Conservation (phyloP, 2,113 vertebrate genomes). For the Amphiprion ocellaris region DNA sequence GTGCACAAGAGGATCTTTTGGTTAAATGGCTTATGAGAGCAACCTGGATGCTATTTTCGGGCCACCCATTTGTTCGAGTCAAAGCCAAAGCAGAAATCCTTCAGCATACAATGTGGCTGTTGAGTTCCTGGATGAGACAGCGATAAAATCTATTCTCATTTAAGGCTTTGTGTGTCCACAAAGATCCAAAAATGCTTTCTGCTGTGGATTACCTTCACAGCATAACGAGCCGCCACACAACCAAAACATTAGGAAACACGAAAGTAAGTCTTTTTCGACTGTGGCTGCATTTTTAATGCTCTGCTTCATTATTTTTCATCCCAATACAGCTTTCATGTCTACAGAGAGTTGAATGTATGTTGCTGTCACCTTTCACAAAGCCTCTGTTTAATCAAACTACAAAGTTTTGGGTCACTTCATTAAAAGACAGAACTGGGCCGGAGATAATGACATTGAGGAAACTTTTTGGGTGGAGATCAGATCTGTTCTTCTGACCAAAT, state of each 20-base stretch:
- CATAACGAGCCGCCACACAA: conserved; percentile 41
- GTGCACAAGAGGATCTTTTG: conserved; percentile 33
- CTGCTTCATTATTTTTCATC: conserved; percentile 49
- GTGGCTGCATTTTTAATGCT: conserved; percentile 34
- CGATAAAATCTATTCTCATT: conserved; percentile 74
- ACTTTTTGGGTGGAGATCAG: conserved; percentile 58
- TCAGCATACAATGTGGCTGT: conserved; percentile 62
- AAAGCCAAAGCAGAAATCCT: conserved; percentile 58
- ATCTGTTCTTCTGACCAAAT: conserved; percentile 61
- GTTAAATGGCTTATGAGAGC: conserved; percentile 50
- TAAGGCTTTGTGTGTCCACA: conserved; percentile 48
- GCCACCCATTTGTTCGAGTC: conserved; percentile 67
- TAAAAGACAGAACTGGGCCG: conserved; percentile 67
- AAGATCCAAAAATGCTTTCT: conserved; percentile 46
- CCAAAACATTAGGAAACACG: conserved; percentile 20
- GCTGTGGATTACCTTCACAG: conserved; percentile 62
- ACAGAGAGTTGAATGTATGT: conserved; percentile 27
- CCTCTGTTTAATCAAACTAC: conserved; percentile 70
- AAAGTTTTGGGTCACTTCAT: conserved; percentile 62
- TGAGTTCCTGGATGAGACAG: conserved; percentile 61
- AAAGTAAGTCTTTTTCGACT: conserved; percentile 30
- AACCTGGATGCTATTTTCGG: conserved; percentile 67
- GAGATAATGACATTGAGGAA: conserved; percentile 63
- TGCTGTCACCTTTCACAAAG: conserved; percentile 64
- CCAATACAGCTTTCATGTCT: conserved; percentile 59